These are phyloP conservation scores for Octomys mimax DNA, from an alignment of 2,797 vertebrate species.

Conservation along the genomic window DNA sequence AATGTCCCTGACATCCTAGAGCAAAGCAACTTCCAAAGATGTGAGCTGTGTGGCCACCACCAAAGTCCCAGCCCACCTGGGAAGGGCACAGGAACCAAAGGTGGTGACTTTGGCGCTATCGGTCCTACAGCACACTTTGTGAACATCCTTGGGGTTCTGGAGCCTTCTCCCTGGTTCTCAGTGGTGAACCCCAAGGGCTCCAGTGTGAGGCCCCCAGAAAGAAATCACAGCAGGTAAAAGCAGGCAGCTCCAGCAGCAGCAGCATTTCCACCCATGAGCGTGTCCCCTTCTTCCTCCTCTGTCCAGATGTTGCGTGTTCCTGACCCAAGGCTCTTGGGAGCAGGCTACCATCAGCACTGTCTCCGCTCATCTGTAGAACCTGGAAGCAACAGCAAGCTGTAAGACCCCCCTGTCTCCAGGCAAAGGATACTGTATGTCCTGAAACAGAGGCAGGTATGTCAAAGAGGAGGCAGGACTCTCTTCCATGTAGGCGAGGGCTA, in stretches of 20 bases:
- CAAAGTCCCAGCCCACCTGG: neutral
- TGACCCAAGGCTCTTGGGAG: neutral
- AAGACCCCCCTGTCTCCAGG: constrained; percentile 32
- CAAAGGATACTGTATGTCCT: neutral
- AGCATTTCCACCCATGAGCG: neutral
- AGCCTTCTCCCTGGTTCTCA: neutral
- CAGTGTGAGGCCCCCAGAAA: neutral
- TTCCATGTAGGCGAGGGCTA: neutral
- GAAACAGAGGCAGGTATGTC: neutral
- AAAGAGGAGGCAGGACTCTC: neutral
- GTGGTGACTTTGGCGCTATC: neutral
- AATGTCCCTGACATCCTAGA: neutral
- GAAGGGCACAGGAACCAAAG: neutral
- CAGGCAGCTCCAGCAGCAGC: neutral
- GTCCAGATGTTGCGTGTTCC: neutral
- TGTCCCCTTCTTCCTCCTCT: neutral
- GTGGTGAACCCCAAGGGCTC: neutral
- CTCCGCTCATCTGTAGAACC: constrained; percentile 75
- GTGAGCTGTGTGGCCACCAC: fast-evolving
- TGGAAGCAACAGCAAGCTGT: constrained; percentile 63
- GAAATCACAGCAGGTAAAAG: constrained; percentile 33
- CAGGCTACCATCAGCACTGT: neutral
- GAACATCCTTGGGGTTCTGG: neutral
- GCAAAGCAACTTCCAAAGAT: neutral
- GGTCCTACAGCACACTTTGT: neutral